These are phyloP conservation scores for Candoia aspera DNA, from an alignment of 2,113 vertebrate species.

Conservation along the genomic window DNA sequence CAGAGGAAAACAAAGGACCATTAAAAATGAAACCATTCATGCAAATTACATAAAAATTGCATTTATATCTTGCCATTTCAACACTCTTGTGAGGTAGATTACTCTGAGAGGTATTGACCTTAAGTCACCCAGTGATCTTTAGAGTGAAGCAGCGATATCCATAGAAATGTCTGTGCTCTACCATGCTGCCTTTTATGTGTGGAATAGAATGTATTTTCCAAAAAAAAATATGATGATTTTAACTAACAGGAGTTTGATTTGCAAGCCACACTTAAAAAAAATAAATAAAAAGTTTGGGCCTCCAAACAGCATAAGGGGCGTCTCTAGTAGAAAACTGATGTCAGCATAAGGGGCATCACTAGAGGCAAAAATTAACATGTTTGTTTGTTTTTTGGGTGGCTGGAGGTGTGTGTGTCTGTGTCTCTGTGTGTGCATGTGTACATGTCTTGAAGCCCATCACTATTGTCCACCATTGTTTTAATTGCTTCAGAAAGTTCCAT, in stretches of 20 bases:
- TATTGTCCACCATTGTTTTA: neutral
- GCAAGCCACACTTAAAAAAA: neutral
- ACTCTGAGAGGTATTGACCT: neutral
- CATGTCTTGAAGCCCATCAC: no score
- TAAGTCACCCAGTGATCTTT: neutral
- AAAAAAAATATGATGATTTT: neutral
- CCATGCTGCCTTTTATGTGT: neutral
- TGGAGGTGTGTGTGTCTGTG: no score
- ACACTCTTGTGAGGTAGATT: neutral
- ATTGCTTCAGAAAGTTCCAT: neutral
- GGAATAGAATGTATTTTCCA: neutral
- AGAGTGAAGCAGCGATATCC: neutral
- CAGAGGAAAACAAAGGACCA: neutral
- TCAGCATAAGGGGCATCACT: neutral
- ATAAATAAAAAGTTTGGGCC: neutral
- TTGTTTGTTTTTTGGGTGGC: neutral
- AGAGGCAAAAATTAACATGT: neutral
- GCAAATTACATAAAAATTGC: neutral
- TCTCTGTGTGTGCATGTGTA: no score
- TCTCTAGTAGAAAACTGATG: neutral
- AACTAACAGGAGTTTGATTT: neutral
- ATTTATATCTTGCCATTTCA: neutral
- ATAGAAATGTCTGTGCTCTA: neutral
- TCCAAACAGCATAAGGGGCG: neutral
- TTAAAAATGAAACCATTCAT: accelerated